These are phyloP conservation scores for Pipra filicauda DNA, from an alignment of 2,113 vertebrate species.

Conservation along the genomic window DNA sequence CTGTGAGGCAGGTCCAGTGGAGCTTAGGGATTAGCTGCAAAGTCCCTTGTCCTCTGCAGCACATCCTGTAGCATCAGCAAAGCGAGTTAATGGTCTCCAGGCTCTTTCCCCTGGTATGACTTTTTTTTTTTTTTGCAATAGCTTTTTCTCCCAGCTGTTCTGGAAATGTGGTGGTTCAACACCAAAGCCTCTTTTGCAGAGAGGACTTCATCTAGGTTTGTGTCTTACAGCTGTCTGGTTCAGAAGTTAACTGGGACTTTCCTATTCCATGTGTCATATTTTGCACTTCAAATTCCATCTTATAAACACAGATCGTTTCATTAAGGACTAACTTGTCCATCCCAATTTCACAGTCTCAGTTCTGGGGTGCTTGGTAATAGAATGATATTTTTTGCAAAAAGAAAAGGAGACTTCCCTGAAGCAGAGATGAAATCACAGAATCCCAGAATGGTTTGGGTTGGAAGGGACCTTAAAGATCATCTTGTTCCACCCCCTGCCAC, in stretches of 20 bases:
- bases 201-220: neutral
- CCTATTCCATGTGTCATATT: accelerated
- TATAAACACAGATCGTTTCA: accelerated
- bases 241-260: neutral
- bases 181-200: neutral
- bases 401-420: neutral
- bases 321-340: neutral
- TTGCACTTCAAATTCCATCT: neutral
- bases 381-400: neutral
- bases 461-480: neutral
- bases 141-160: neutral
- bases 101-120: neutral
- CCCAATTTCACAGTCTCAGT: neutral
- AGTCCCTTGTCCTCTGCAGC: neutral
- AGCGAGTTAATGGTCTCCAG: neutral
- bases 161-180: accelerated
- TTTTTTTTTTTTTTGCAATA: neutral
- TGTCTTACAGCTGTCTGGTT: neutral
- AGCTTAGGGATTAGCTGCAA: neutral
- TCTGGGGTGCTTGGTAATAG: neutral
- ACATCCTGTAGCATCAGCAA: neutral
- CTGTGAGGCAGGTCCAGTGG: neutral
- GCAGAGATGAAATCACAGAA: neutral
- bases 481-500: neutral
- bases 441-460: neutral